Conservation (phyloP, 2,797 vertebrate species). For the Molossus molossus region DNA sequence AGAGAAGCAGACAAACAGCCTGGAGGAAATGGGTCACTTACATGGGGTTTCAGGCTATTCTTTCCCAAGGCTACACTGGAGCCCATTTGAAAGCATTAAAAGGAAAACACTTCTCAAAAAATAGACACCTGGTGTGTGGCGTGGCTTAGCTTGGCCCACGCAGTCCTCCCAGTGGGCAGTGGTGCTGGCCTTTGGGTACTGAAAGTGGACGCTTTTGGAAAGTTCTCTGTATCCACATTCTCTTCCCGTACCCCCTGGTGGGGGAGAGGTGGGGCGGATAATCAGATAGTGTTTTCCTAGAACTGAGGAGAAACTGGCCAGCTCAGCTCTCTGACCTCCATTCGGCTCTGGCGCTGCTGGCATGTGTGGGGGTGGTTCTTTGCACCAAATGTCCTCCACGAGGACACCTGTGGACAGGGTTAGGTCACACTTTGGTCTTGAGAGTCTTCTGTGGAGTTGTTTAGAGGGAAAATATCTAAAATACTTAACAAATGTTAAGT, state of each 20-base stretch:
- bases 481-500: background rate
- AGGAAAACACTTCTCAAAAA: slow-evolving; percentile 37
- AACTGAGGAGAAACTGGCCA: background rate
- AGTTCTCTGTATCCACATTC: background rate
- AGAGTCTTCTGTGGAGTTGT: background rate
- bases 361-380: background rate
- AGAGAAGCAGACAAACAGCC: slow-evolving; percentile 43
- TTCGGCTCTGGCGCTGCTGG: background rate
- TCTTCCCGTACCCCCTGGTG: background rate
- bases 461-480: background rate
- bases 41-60: background rate
- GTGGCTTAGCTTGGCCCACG: background rate
- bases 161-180: background rate
- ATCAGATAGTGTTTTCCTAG: background rate
- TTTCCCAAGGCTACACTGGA: slow-evolving; percentile 54
- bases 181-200: background rate
- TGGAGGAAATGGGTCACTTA: slow-evolving; percentile 47
- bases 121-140: background rate
- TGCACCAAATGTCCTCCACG: background rate
- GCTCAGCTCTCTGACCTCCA: background rate
- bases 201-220: background rate
- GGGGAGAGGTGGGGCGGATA: background rate
- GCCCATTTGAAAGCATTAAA: slow-evolving; percentile 52
- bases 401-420: background rate
- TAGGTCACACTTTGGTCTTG: background rate